phyloP scores from a whole-genome alignment of 2,113 vertebrate species.

The Gymnogyps californianus region DNA sequence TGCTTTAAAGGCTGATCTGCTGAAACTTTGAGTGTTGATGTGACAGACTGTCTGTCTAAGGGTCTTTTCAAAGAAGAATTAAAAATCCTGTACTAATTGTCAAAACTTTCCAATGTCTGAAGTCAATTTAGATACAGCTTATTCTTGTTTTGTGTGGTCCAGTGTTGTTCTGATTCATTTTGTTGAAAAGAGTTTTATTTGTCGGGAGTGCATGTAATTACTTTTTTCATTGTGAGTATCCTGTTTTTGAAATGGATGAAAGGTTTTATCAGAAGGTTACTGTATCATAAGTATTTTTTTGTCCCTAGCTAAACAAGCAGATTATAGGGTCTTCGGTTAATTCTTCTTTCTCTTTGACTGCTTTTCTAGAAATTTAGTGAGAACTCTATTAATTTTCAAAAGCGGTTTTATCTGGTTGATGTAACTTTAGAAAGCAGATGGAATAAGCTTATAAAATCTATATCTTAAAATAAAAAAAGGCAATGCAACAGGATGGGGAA shows the following conservation, averaged over 20 bases:
- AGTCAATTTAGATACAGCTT: background rate
- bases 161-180: background rate
- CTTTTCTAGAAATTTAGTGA: background rate
- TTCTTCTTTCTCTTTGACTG: background rate
- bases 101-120: background rate
- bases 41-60: background rate
- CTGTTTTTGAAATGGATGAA: background rate
- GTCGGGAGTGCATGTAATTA: background rate
- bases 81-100: background rate
- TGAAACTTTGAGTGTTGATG: constrained; percentile 46
- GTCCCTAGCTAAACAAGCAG: background rate
- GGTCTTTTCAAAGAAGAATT: background rate
- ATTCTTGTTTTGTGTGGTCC: background rate
- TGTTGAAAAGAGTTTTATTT: background rate
- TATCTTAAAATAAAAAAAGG: background rate
- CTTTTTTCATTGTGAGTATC: background rate
- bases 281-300: background rate
- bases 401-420: background rate
- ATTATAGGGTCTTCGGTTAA: background rate
- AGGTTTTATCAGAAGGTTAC: background rate
- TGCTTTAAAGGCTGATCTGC: background rate
- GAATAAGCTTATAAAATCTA: background rate
- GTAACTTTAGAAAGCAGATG: background rate
- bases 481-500: background rate
- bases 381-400: background rate